Evolutionary conservation across 2,888 invertebrate species (phyloP), one percentile per base, ranked within the genome.

Genomic region (Drosophila prostipennis): DNA sequence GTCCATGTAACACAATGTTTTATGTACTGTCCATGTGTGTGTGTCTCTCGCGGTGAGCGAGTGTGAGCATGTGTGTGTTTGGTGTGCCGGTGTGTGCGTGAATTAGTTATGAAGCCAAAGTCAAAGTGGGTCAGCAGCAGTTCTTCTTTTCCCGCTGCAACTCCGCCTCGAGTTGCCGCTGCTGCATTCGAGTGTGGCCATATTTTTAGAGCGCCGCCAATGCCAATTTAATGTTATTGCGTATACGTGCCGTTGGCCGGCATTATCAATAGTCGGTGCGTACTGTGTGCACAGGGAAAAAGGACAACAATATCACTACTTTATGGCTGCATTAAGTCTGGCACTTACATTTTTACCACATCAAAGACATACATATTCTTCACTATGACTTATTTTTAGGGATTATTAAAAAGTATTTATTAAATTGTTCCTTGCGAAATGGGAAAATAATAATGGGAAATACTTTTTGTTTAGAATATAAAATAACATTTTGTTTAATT

Each of bases 51-150:
- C 14, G 16, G 37, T n/a, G 7, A 3, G 37, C n/a, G 29, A 16
- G 37, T 34, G 68, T 19, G 42, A 19, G 19, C 49, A 52, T 43
- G 42, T 52, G 55, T 43, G 63, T 51, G 42, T 57, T 55, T 16
- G 64, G n/a, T 8, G 0, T 13, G 36, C 34, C 58, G 73, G 64
- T 71, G 68, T 77, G 72, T 75, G 71, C 67, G 74, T 89, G 89
- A 89, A 89, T 89, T 89, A 89, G 89, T 89, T 89, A 89, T 89
- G 89, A 89, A 88, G 78, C 77, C 74, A 80, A 85, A 82, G 89
- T 84, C 87, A 86, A 89, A 89, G 79, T 89, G 85, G 90, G 89
- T 89, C 89, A 89, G 73, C 72, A 34, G 64, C 39, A 65, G 54
- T 56, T 42, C 64, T 78, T 78, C 78, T 78, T 77, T 56, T 67